Evolutionary conservation across 1,140 invertebrate species (phyloP), one percentile per base, ranked within the genome.

Genomic region (Drosophila sucinea): DNA sequence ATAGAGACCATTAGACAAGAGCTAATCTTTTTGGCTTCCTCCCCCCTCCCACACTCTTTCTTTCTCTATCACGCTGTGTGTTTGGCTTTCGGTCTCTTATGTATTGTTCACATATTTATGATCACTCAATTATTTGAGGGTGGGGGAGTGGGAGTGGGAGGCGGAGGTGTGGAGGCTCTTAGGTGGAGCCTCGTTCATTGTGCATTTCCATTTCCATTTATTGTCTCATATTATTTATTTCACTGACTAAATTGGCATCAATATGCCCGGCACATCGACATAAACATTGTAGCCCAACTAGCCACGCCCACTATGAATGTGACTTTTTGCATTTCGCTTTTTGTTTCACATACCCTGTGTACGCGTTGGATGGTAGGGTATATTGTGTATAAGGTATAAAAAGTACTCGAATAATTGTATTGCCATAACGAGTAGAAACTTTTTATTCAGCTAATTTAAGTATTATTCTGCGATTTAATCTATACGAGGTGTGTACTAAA

Each of bases 21-120:
- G 76, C 56, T 68, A 84, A 79, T 84, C 69, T 84, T 63, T 77
- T 75, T 47, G 11, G 40, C 54, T 58, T 70, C 55, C 30, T 38
- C 10, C 23, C 40, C 79, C 66, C 44, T 4, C 30, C 1, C 30
- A 1, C 30, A 30, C 35, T 10, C 10, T 38, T 10, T 38, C 4
- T 38, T 2, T 3, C 35, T 38, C 11, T 38, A n/a, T n/a, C n/a
- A n/a, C n/a, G n/a, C n/a, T n/a, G n/a, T n/a, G 35, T 38, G 8
- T 11, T 38, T 38, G 35, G 10, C 35, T 38, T 38, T 51, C 8
- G n/a, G 23, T 3, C 23, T 51, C 44, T 51, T 23, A 25, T 51
- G 44, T 51, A 51, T 51, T 51, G 44, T 51, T 80, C 77, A 77
- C 81, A 85, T 84, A 84, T 84, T 84, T 84, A 84, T 84, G 77